Percentiles rank a stretch among this genome's conserved stretches.
Evolutionary conservation across 2,113 vertebrate species (phyloP).

Genomic region (Xiphophorus maculatus): DNA sequence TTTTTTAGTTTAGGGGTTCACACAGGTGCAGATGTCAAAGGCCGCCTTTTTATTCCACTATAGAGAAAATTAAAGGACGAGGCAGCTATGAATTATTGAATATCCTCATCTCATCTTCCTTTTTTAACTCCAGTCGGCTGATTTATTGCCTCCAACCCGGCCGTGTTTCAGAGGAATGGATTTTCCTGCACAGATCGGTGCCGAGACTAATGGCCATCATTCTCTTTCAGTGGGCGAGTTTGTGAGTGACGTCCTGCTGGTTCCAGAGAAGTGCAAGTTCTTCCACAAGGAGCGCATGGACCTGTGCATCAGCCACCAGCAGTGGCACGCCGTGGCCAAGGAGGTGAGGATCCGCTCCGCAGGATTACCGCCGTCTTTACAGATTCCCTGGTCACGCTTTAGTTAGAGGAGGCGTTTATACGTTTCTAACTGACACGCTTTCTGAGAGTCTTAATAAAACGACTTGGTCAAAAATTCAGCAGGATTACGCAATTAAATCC

Average conservation of each 20-base stretch:
- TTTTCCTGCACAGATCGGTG: constrained; percentile 15
- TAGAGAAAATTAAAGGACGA: constrained; percentile 52
- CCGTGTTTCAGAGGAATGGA: constrained; percentile 9
- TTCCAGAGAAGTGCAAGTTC: constrained; percentile 95
- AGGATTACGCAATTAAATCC: neutral
- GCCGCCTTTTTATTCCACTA: constrained; percentile 35
- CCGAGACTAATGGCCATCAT: constrained; percentile 45
- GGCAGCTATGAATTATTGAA: constrained; percentile 69
- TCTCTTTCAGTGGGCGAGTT: constrained; percentile 90
- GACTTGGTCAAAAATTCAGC: neutral
- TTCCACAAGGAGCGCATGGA: constrained; percentile 95
- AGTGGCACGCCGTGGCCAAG: constrained; percentile 91
- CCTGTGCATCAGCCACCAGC: constrained; percentile 92
- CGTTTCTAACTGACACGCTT: neutral
- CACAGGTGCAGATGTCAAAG: constrained; percentile 65
- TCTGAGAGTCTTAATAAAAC: neutral
- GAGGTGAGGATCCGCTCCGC: constrained; percentile 82
- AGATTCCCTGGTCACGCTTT: neutral
- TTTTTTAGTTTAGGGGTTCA: constrained; percentile 18
- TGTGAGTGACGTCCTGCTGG: constrained; percentile 94
- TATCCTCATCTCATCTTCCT: constrained; percentile 40
- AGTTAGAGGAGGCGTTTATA: neutral
- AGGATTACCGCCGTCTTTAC: neutral
- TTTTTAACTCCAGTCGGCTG: constrained; percentile 37
- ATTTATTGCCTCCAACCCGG: constrained; percentile 38